Percentiles rank a stretch among this genome's conserved stretches.
phyloP scores from a whole-genome alignment of 2,888 invertebrate genomes.

The Actias luna region DNA sequence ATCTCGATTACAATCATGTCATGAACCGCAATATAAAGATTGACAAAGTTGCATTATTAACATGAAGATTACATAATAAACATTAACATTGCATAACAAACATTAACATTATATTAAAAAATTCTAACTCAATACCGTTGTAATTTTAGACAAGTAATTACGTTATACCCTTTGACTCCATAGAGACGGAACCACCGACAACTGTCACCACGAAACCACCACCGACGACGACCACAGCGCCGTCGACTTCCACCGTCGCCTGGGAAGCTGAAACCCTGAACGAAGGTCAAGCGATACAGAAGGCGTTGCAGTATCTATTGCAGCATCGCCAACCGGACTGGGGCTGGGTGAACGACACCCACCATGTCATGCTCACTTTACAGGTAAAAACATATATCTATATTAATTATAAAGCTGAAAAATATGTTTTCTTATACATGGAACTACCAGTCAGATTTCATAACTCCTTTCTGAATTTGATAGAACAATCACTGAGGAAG shows the following conservation, averaged over 20 bases:
- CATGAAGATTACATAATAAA: too few relatives aligned
- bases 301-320: slow-evolving; percentile 88
- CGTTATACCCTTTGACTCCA: slow-evolving; percentile 10
- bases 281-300: slow-evolving; percentile 83
- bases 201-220: slow-evolving; percentile 49
- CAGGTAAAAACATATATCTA: slow-evolving; percentile 73
- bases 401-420: background rate
- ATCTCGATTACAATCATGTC: too few relatives aligned
- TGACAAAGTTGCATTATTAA: too few relatives aligned
- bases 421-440: too few relatives aligned
- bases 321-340: slow-evolving; percentile 88
- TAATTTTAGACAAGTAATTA: background rate
- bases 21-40: too few relatives aligned
- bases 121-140: background rate
- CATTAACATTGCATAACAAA: too few relatives aligned
- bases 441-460: too few relatives aligned
- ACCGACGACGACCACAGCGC: slow-evolving; percentile 47
- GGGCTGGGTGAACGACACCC: slow-evolving; percentile 93
- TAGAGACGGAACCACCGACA: slow-evolving; percentile 67
- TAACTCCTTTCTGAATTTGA: too few relatives aligned
- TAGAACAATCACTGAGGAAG: too few relatives aligned
- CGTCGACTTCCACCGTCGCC: slow-evolving; percentile 53
- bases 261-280: slow-evolving; percentile 72
- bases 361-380: slow-evolving; percentile 90
- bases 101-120: too few relatives aligned